These are phyloP conservation scores for Tipula lateralis DNA, from an alignment of 2,888 invertebrate genomes.

Conservation along the genomic window DNA sequence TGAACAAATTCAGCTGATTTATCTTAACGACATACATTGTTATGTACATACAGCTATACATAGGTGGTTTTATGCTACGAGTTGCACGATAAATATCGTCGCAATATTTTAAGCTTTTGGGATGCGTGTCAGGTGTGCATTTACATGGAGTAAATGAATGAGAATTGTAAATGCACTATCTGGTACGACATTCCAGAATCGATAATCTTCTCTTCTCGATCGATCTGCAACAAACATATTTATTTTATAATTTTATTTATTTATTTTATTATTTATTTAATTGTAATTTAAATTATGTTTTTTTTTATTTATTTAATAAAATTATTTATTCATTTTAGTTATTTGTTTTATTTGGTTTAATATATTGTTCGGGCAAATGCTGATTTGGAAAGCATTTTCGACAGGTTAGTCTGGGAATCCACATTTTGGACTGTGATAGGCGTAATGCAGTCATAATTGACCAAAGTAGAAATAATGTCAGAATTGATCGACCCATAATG, in stretches of 20 bases:
- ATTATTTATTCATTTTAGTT: background rate
- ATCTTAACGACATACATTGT: background rate
- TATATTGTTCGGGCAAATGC: too few species aligned
- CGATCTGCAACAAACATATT: background rate
- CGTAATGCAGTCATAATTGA: too few species aligned
- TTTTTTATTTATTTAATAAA: background rate
- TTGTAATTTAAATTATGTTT: background rate
- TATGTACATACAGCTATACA: too few species aligned
- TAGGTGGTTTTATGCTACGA: background rate
- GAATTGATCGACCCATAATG: too few species aligned
- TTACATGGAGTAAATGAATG: constrained; percentile 65
- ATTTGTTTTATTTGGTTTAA: background rate
- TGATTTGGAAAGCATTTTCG: too few species aligned
- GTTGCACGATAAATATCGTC: constrained; percentile 36
- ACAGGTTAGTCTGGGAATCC: too few species aligned
- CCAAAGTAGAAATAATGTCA: too few species aligned
- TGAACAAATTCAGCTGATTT: background rate
- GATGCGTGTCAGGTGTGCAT: constrained; percentile 98
- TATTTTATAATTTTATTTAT: background rate
- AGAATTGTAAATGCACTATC: constrained; percentile 99
- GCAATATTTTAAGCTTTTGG: constrained; percentile 55
- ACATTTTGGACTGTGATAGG: too few species aligned
- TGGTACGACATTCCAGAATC: constrained; percentile 93
- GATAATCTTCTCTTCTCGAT: constrained; percentile 46
- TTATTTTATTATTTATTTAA: background rate